These are phyloP conservation scores for Hirtodrosophila confusa DNA, from an alignment of 2,888 invertebrate genomes.

Conservation along the genomic window DNA sequence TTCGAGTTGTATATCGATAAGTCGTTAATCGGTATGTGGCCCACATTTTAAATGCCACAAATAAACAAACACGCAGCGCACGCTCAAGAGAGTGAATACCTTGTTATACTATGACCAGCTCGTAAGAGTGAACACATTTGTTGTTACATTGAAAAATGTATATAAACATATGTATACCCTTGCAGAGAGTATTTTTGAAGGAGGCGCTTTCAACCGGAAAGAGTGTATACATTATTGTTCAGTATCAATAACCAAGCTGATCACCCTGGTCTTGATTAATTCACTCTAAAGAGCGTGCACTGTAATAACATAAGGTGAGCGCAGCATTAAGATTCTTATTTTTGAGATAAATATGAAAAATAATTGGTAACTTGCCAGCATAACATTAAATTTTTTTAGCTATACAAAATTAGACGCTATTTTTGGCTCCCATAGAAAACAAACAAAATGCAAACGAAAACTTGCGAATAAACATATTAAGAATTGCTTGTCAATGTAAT, in stretches of 20 bases:
- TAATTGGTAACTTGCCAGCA: constrained; percentile 62
- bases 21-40: background rate
- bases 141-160: too few relatives aligned
- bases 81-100: too few relatives aligned
- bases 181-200: too few relatives aligned
- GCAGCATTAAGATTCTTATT: constrained; percentile 19
- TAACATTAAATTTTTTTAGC: constrained; percentile 7
- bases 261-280: too few relatives aligned
- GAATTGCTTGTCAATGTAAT: background rate
- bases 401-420: constrained; percentile 22
- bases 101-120: too few relatives aligned
- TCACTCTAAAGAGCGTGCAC: too few relatives aligned
- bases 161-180: too few relatives aligned
- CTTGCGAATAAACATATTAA: constrained; percentile 1
- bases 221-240: too few relatives aligned
- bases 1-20: constrained; percentile 16
- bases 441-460: constrained; percentile 2
- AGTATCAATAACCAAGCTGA: too few relatives aligned
- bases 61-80: constrained; percentile 3
- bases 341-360: constrained; percentile 47
- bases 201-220: too few relatives aligned
- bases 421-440: constrained; percentile 20
- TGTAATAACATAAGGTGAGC: constrained; percentile 20
- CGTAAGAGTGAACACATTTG: too few relatives aligned
- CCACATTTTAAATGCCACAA: constrained; percentile 7